Percentiles rank a stretch among this genome's conserved stretches.
Evolutionary conservation across 2,888 invertebrate species (phyloP).

Genomic region (Schizotus pectinicornis): DNA sequence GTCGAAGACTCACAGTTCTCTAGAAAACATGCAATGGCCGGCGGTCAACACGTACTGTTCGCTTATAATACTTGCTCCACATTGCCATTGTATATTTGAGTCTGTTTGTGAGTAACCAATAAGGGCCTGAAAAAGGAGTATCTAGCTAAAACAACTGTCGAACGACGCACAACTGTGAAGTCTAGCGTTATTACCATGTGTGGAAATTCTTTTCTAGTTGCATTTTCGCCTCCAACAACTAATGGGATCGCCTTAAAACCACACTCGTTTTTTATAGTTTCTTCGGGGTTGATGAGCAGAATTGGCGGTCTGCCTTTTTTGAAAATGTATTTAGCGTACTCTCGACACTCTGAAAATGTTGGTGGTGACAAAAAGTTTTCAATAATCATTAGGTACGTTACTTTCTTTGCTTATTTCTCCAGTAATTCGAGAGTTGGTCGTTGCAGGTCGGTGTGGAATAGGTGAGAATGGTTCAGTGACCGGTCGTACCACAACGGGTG

Average conservation of each 20-base stretch:
- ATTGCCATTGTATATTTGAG: no score
- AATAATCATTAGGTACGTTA: background rate
- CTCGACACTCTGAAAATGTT: constrained; percentile 9
- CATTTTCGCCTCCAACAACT: constrained; percentile 2
- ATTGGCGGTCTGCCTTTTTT: constrained; percentile 5
- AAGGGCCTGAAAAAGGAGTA: no score
- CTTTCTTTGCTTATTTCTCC: constrained; percentile 14
- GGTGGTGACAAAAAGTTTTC: background rate
- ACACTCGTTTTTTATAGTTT: background rate
- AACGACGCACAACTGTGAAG: no score
- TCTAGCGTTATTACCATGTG: no score
- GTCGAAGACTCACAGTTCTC: no score
- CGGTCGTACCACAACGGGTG: no score
- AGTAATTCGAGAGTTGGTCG: background rate
- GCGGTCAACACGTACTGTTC: no score
- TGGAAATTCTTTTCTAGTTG: no score
- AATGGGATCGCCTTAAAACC: background rate
- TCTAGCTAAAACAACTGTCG: no score
- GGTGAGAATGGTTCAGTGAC: background rate
- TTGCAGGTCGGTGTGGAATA: background rate
- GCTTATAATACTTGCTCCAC: no score
- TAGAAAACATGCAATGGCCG: no score
- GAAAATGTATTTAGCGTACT: constrained; percentile 9
- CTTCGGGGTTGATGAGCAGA: background rate
- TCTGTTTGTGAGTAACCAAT: no score